Evolutionary conservation across 1,140 invertebrate species (phyloP).

Genomic region (Ceratina japonica): DNA sequence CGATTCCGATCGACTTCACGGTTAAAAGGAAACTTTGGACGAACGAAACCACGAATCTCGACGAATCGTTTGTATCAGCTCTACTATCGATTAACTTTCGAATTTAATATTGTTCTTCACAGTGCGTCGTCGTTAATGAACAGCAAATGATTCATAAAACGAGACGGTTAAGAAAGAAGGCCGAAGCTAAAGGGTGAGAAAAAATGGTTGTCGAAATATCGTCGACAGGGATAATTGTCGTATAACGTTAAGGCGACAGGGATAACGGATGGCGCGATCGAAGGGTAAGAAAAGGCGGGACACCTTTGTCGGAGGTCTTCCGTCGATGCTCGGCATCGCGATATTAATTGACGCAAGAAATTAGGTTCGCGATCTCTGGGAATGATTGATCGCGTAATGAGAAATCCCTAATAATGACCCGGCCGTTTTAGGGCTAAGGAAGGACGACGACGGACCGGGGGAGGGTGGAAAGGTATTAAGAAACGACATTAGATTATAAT

Average conservation of each 20-base stretch:
- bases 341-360: slow-evolving; percentile 78
- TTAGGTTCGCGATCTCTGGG: slow-evolving; percentile 70
- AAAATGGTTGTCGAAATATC: neutral
- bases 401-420: slow-evolving; percentile 78
- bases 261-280: slow-evolving; percentile 48
- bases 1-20: neutral
- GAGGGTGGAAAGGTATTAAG: slow-evolving; percentile 73
- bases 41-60: neutral
- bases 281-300: slow-evolving; percentile 47
- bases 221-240: slow-evolving; percentile 23
- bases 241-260: slow-evolving; percentile 10
- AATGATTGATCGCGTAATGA: slow-evolving; percentile 79
- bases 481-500: slow-evolving; percentile 79
- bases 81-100: too few species aligned
- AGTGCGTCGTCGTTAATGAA: too few species aligned
- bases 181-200: too few species aligned
- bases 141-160: neutral
- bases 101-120: too few species aligned
- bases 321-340: slow-evolving; percentile 61
- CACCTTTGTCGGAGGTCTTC: slow-evolving; percentile 43
- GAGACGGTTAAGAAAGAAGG: neutral
- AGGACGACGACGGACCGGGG: slow-evolving; percentile 34
- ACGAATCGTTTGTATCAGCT: too few species aligned
- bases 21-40: neutral
- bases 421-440: slow-evolving; percentile 64